Evolutionary conservation across 2,797 vertebrate species (phyloP).

Genomic region (Garrulus glandarius): DNA sequence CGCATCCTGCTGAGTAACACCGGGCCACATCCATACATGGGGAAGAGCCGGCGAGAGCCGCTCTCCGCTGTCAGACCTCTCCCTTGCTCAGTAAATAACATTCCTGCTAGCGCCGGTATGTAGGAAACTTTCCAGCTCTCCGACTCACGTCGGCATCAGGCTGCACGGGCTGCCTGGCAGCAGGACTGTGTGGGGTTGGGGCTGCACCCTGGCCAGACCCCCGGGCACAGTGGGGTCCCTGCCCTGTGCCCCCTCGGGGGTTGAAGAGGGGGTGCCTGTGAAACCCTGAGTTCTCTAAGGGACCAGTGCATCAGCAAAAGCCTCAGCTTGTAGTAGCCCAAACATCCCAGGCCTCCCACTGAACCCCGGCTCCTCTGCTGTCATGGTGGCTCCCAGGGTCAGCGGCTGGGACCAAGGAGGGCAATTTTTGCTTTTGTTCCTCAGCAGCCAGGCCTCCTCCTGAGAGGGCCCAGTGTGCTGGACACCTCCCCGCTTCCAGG

Average conservation of each 20-base stretch:
- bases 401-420: neutral
- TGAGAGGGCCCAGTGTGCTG: accelerated
- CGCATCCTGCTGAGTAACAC: slow-evolving; percentile 74
- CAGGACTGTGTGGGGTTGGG: neutral
- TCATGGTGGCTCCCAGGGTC: accelerated
- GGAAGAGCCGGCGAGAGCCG: slow-evolving; percentile 28
- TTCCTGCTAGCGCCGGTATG: slow-evolving; percentile 50
- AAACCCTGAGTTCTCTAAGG: neutral
- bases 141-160: neutral
- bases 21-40: slow-evolving; percentile 62
- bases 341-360: accelerated
- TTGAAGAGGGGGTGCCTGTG: neutral
- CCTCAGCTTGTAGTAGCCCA: accelerated
- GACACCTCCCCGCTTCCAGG: accelerated
- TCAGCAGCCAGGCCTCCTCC: neutral
- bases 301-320: neutral
- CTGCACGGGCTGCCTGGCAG: neutral
- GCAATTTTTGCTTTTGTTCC: neutral
- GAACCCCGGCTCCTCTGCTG: accelerated
- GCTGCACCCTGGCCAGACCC: accelerated
- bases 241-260: neutral
- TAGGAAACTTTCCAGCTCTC: slow-evolving; percentile 18
- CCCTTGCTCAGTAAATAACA: slow-evolving; percentile 65
- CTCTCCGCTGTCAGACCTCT: slow-evolving; percentile 21
- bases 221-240: neutral